Evolutionary conservation across 2,888 invertebrate genomes (phyloP).

Genomic region (Ectropis crepuscularia): DNA sequence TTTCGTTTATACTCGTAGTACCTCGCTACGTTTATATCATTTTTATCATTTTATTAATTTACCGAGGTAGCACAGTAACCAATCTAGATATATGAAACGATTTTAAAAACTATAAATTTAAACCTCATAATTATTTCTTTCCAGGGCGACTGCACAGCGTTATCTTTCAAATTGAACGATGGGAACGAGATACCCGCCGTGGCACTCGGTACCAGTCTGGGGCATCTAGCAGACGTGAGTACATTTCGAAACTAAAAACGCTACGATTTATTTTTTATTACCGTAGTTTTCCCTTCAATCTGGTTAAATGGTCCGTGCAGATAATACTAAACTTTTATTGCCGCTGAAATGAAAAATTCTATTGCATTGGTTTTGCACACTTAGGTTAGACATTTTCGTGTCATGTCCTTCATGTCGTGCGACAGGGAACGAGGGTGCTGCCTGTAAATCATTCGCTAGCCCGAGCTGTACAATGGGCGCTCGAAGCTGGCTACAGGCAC

Average conservation of each 20-base stretch:
- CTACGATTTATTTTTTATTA: slow-evolving; percentile 17
- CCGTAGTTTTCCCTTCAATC: slow-evolving; percentile 4
- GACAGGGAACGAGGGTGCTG: slow-evolving; percentile 70
- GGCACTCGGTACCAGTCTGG: slow-evolving; percentile 73
- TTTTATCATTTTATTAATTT: slow-evolving; percentile 9
- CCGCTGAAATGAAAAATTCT: slow-evolving; percentile 7
- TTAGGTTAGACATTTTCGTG: slow-evolving; percentile 20
- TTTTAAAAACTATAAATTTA: slow-evolving; percentile 4
- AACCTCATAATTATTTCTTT: slow-evolving; percentile 33
- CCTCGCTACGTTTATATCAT: not conserved
- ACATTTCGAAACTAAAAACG: slow-evolving; percentile 20
- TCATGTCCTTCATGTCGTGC: slow-evolving; percentile 34
- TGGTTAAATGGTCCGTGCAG: slow-evolving; percentile 10
- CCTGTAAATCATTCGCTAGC: slow-evolving; percentile 82
- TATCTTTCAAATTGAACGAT: slow-evolving; percentile 62
- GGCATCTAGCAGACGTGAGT: slow-evolving; percentile 72
- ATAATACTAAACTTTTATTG: slow-evolving; percentile 10
- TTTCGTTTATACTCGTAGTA: too few relatives aligned
- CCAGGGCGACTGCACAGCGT: slow-evolving; percentile 43
- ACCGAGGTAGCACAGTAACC: not conserved
- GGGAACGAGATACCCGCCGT: slow-evolving; percentile 69
- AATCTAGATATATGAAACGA: not conserved
- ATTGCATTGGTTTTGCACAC: not conserved
- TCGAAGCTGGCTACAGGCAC: slow-evolving; percentile 91
- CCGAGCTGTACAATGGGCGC: slow-evolving; percentile 87